Evolutionary conservation across 2,797 vertebrate genomes (phyloP), one percentile per base, ranked within the genome.

Genomic region (Hirundo rustica): DNA sequence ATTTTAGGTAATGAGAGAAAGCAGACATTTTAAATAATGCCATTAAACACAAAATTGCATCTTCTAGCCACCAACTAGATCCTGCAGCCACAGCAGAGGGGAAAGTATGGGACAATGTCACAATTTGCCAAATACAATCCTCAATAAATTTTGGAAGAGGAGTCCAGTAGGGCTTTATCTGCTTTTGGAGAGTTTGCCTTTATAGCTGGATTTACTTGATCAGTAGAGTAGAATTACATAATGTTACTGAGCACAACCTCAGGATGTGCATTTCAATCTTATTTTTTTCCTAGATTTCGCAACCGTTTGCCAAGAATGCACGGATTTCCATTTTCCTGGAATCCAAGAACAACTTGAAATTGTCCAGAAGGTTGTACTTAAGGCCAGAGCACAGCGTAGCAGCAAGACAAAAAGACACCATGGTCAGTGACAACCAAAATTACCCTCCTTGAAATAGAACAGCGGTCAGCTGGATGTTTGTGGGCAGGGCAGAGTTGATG

Each of bases 251-350:
- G 40, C 44, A 53, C 23, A 75, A 38, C 27, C 38, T 77, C 76
- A 34, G 42, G 71, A 73, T 0, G 0, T 58, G 12, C 36, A 26
- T 84, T 80, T 89, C 64, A 51, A 51, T 62, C 10, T 57, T 73
- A 3, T 13, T 74, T 80, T 77, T 93, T 93, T 62, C 51, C 75
- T 91, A 99, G 99, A 99, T 97, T 99, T 99, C 97, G 98, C 99
- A 80, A 99, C 99, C 0, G 98, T 99, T 94, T 99, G 98, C 51
- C 99, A 99, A 96, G 99, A 99, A 96, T 99, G 99, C 88, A 99
- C 99, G 0, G 99, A 99, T 93, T 99, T 99, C 97, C 99, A 99
- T 97, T 99, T 99, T 89, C 98, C 97, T 27, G 98, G 98, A 61
- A 98, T 99, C 96, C 99, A 99, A 91, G 98, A 98, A 95, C 99